A percentile compares a stretch with the other conserved stretches of the same genome.
These are phyloP conservation scores for Leucopsar rothschildi DNA, from an alignment of 2,113 vertebrate genomes.

Conservation along the genomic window DNA sequence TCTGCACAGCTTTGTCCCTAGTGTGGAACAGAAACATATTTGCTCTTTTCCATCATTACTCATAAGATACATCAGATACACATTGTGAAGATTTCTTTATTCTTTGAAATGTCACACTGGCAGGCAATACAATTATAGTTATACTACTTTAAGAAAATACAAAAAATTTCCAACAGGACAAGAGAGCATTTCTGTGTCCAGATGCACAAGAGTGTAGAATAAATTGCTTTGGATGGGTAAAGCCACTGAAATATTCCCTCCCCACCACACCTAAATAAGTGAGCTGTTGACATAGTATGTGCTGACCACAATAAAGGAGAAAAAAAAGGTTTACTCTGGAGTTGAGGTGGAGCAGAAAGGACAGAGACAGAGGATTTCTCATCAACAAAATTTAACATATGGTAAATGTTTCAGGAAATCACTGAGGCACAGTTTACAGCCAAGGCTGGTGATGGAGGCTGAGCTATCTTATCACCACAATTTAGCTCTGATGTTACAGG, in stretches of 20 bases:
- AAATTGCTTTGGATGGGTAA: background rate
- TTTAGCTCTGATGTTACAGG: background rate
- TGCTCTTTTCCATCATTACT: background rate
- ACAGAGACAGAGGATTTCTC: background rate
- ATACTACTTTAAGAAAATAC: background rate
- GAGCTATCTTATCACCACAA: background rate
- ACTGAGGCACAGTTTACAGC: background rate
- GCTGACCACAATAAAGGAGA: background rate
- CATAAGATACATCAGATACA: fast-evolving
- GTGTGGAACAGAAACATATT: background rate
- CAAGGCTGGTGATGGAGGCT: background rate
- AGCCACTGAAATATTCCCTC: background rate
- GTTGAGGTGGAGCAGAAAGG: background rate
- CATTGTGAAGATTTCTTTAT: background rate
- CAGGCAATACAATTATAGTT: background rate
- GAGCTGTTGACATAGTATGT: background rate
- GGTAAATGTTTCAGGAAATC: background rate
- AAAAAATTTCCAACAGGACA: background rate
- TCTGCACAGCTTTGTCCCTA: background rate
- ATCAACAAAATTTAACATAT: background rate
- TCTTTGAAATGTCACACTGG: background rate
- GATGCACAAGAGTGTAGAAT: background rate
- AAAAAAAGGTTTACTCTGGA: background rate
- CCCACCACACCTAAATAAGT: background rate
- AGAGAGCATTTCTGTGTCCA: background rate